Conservation (phyloP, 1,140 invertebrate genomes). For the Halotydeus destructor region DNA sequence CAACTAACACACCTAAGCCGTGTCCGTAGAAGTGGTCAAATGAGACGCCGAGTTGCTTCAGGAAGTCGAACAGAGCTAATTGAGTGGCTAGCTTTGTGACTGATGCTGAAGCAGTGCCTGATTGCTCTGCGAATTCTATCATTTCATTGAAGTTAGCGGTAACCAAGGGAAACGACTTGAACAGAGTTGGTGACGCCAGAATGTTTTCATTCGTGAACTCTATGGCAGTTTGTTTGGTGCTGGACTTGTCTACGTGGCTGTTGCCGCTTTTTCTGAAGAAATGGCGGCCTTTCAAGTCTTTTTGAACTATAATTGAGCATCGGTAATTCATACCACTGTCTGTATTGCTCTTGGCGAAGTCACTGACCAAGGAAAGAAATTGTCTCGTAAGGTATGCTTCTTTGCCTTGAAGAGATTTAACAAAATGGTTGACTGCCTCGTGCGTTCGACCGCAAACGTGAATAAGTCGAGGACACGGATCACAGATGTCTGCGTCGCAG, state of each 20-base stretch:
- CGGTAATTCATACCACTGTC: not conserved
- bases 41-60: slow-evolving; percentile 48
- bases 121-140: too few relatives aligned
- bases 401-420: not conserved
- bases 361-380: not conserved
- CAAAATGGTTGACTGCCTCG: not conserved
- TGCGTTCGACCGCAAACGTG: slow-evolving; percentile 2
- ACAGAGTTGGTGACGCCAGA: too few relatives aligned
- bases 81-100: slow-evolving; percentile 84
- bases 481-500: not conserved
- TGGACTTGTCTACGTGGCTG: too few relatives aligned
- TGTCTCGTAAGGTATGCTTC: not conserved
- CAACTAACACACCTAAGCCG: slow-evolving; percentile 80
- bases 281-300: too few relatives aligned
- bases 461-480: not conserved
- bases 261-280: too few relatives aligned
- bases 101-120: too few relatives aligned
- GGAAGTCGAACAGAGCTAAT: slow-evolving; percentile 66
- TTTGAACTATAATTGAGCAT: too few relatives aligned
- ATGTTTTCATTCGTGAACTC: too few relatives aligned
- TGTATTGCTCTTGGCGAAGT: slow-evolving; percentile 32
- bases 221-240: too few relatives aligned
- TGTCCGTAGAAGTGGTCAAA: slow-evolving; percentile 88
- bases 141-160: slow-evolving; percentile 50
- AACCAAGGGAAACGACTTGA: too few relatives aligned